phyloP scores from a whole-genome alignment of 2,888 invertebrate genomes.

The Drosophila siamana region DNA sequence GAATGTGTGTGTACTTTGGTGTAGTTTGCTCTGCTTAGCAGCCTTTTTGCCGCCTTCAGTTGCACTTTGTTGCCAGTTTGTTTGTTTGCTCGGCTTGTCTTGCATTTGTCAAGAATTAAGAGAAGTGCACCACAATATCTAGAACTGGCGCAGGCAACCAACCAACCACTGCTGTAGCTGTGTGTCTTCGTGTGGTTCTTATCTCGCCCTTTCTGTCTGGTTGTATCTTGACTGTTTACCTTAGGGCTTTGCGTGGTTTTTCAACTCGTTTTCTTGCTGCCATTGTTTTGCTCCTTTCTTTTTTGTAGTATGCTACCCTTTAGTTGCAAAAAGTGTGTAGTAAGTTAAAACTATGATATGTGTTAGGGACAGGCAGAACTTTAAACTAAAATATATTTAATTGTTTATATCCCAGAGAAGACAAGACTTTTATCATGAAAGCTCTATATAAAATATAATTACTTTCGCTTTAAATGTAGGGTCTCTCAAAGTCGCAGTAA shows the following conservation, averaged over 20 bases:
- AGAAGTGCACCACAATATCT: conserved; percentile 66
- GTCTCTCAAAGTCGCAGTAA: neutral
- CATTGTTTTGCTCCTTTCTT: conserved; percentile 1
- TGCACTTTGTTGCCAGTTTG: conserved; percentile 42
- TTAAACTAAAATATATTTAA: too few relatives aligned
- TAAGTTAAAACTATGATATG: neutral
- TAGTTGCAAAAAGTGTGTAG: neutral
- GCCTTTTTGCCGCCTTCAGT: conserved; percentile 47
- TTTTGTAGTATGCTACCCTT: conserved; percentile 8
- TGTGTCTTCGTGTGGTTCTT: conserved; percentile 31
- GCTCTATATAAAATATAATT: too few relatives aligned
- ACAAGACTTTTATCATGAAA: too few relatives aligned
- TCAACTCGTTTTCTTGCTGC: conserved; percentile 7
- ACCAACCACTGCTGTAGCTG: conserved; percentile 3
- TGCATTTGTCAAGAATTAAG: conserved; percentile 78
- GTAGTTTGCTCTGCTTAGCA: conserved; percentile 39
- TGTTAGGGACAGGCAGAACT: neutral
- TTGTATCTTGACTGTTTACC: conserved; percentile 64
- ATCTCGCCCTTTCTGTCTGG: conserved; percentile 11
- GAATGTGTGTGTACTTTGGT: conserved; percentile 20
- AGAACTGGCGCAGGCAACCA: conserved; percentile 18
- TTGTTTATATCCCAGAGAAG: too few relatives aligned
- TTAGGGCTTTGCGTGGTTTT: conserved; percentile 53
- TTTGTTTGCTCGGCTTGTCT: conserved; percentile 55
- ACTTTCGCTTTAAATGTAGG: neutral